Conservation (phyloP, 2,113 vertebrate genomes). For the Sminthopsis crassicaudata region DNA sequence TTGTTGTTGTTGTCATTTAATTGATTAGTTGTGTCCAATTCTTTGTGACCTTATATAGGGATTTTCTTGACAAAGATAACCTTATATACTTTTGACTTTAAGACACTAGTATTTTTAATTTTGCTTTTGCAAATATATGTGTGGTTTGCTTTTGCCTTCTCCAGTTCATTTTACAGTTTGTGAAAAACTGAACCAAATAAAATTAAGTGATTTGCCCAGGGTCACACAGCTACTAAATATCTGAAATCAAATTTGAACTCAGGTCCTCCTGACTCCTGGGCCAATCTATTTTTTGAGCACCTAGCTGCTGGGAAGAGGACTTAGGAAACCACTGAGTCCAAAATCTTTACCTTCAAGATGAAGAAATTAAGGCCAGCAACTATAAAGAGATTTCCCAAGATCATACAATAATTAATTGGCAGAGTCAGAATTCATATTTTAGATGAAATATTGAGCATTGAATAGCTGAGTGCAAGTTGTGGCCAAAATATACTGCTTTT, state of each 20-base stretch:
- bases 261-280: background rate
- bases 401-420: background rate
- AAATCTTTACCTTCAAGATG: background rate
- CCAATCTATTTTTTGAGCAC: background rate
- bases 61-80: background rate
- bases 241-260: background rate
- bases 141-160: background rate
- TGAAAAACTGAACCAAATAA: background rate
- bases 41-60: background rate
- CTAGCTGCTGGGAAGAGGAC: background rate
- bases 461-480: background rate
- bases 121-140: background rate
- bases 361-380: background rate
- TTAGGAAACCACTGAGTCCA: background rate
- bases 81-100: conserved; percentile 24
- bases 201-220: background rate
- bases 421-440: background rate
- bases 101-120: background rate
- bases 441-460: background rate
- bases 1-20: background rate
- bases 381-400: background rate
- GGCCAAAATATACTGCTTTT: background rate
- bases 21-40: background rate
- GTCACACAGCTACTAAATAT: background rate
- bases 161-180: background rate